These are phyloP conservation scores for Hemicentrotus pulcherrimus DNA, from an alignment of 35 echinoderm and acorn worm species.

Conservation along the genomic window DNA sequence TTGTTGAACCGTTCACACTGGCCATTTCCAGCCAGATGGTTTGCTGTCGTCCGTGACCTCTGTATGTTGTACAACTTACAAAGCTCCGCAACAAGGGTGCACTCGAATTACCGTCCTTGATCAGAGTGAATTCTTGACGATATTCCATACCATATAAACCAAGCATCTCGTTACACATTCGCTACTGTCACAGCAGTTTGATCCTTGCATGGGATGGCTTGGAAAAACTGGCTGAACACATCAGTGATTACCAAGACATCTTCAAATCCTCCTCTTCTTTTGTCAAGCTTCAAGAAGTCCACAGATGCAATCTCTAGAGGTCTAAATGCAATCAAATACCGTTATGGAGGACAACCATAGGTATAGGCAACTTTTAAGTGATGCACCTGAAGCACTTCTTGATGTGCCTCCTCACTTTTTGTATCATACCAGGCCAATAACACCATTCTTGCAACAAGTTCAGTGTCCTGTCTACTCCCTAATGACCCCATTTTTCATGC, in stretches of 20 bases:
- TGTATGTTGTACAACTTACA: constrained; percentile 55
- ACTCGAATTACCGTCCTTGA: constrained; percentile 28
- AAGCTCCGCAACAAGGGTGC: constrained; percentile 29
- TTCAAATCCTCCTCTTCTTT: constrained; percentile 41
- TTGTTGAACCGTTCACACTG: too few species aligned
- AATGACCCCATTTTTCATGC: too few species aligned
- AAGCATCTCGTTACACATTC: too few species aligned
- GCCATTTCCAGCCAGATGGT: constrained; percentile 57
- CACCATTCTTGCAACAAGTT: constrained; percentile 28
- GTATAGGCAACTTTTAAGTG: constrained; percentile 27
- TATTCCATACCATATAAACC: too few species aligned
- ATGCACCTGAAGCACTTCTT: constrained; percentile 61
- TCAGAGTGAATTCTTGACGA: too few species aligned
- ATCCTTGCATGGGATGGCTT: too few species aligned
- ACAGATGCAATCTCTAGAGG: background rate
- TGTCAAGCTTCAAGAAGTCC: constrained; percentile 60
- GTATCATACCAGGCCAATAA: constrained; percentile 60
- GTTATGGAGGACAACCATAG: background rate
- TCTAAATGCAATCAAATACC: constrained; percentile 58
- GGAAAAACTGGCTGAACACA: too few species aligned
- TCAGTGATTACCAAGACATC: constrained; percentile 68
- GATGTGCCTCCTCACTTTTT: background rate
- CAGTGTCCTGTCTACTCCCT: constrained; percentile 40
- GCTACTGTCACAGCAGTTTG: too few species aligned
- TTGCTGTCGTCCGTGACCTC: constrained; percentile 46